A percentile compares a stretch with the other conserved stretches of the same genome.
Evolutionary conservation across 1,140 invertebrate genomes (phyloP).

Genomic region (Aricia agestis): DNA sequence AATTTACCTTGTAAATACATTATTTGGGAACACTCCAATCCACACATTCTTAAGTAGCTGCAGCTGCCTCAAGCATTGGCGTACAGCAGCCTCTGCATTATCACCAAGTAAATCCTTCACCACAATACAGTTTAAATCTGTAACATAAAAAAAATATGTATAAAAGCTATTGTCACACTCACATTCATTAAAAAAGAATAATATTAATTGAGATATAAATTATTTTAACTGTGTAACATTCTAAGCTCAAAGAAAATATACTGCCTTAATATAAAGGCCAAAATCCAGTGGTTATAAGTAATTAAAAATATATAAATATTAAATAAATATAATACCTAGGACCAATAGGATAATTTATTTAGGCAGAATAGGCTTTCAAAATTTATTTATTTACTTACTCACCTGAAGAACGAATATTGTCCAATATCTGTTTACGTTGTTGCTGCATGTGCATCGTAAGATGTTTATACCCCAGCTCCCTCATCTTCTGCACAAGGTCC

Average conservation of each 20-base stretch:
- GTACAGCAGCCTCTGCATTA: constrained; percentile 83
- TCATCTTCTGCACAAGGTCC: constrained; percentile 77
- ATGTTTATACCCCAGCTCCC: constrained; percentile 80
- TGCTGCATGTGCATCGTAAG: constrained; percentile 84
- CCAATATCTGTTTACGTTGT: constrained; percentile 84
- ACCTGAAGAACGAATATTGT: constrained; percentile 85
- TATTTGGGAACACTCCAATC: constrained; percentile 84
- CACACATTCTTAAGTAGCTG: constrained; percentile 91
- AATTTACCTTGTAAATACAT: constrained; percentile 78
- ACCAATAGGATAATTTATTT: too few relatives aligned
- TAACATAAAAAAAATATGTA: constrained; percentile 26
- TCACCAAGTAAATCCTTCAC: constrained; percentile 77
- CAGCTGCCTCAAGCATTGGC: constrained; percentile 89
- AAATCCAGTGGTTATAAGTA: too few relatives aligned
- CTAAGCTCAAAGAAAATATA: too few relatives aligned
- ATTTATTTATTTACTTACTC: constrained; percentile 23
- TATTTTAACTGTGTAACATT: too few relatives aligned
- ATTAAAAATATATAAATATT: too few relatives aligned
- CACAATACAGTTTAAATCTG: constrained; percentile 79
- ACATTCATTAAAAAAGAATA: too few relatives aligned
- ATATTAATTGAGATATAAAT: too few relatives aligned
- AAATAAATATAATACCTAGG: too few relatives aligned
- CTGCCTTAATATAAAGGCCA: too few relatives aligned
- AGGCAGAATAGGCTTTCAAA: too few relatives aligned
- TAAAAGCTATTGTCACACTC: too few relatives aligned